Conservation (phyloP, 2,113 vertebrate genomes). For the Embiotoca jacksoni region DNA sequence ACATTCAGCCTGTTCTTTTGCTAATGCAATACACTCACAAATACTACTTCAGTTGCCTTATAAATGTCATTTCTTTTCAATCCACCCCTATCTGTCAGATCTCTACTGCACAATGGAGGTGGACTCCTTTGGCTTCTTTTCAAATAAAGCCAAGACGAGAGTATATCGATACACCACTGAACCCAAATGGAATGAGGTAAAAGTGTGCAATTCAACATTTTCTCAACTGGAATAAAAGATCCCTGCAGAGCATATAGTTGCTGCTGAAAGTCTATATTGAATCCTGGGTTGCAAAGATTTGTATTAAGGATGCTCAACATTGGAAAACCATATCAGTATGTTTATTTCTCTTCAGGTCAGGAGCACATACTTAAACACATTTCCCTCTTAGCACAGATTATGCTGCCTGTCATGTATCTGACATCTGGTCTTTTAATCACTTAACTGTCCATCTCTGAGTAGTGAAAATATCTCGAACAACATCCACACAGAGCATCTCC, state of each 20-base stretch:
- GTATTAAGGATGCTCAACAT: not conserved
- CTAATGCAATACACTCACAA: not conserved
- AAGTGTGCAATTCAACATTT: slow-evolving; percentile 18
- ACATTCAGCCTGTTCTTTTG: slow-evolving; percentile 3
- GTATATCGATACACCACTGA: slow-evolving; percentile 97
- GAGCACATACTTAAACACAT: not conserved
- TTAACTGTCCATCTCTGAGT: slow-evolving; percentile 5
- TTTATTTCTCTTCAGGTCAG: not conserved
- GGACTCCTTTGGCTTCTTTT: slow-evolving; percentile 97
- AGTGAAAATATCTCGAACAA: slow-evolving; percentile 21
- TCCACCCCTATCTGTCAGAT: slow-evolving; percentile 78
- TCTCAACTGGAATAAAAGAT: no score
- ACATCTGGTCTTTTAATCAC: slow-evolving; percentile 67
- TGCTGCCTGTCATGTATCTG: slow-evolving; percentile 4
- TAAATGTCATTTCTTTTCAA: not conserved
- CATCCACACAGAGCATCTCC: slow-evolving; percentile 35
- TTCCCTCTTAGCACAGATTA: not conserved
- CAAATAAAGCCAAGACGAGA: slow-evolving; percentile 97
- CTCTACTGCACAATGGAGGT: slow-evolving; percentile 98
- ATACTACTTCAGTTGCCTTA: not conserved
- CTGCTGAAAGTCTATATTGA: not conserved
- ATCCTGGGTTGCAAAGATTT: not conserved
- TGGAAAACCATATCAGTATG: not conserved
- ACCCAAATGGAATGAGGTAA: slow-evolving; percentile 98
- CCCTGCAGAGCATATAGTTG: not conserved